Evolutionary conservation across 1,140 invertebrate genomes (phyloP).

Genomic region (Brachionus manjavacas): DNA sequence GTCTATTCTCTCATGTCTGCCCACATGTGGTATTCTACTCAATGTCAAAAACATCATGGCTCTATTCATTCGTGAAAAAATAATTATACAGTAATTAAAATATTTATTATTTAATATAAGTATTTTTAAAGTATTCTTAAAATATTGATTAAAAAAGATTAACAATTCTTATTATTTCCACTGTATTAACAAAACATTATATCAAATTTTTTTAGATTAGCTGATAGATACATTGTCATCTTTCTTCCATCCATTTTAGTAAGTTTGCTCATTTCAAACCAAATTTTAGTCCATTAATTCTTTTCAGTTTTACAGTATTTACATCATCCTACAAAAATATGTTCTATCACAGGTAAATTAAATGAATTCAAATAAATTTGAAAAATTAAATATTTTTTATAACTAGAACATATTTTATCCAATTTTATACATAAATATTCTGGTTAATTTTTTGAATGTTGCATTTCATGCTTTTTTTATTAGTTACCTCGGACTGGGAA

Average conservation of each 20-base stretch:
- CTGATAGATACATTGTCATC: conserved; percentile 22
- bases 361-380: not conserved
- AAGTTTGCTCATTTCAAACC: not conserved
- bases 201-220: not conserved
- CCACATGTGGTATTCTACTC: conserved; percentile 7
- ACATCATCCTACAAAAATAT: conserved; percentile 31
- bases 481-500: not conserved
- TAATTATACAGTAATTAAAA: not conserved
- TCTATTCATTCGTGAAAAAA: not conserved
- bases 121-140: too few species aligned
- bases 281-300: not conserved
- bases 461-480: not conserved
- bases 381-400: not conserved
- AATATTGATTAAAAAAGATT: too few species aligned
- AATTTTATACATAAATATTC: conserved; percentile 20
- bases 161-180: too few species aligned
- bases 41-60: not conserved
- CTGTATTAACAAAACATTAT: too few species aligned
- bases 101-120: not conserved
- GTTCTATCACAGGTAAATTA: not conserved
- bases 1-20: not conserved
- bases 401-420: conserved; percentile 37
- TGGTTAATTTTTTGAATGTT: not conserved
- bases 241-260: conserved; percentile 33
- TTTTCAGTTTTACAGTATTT: conserved; percentile 28